phyloP scores from a whole-genome alignment of 2,888 invertebrate species.

The Ethmia dodecea region DNA sequence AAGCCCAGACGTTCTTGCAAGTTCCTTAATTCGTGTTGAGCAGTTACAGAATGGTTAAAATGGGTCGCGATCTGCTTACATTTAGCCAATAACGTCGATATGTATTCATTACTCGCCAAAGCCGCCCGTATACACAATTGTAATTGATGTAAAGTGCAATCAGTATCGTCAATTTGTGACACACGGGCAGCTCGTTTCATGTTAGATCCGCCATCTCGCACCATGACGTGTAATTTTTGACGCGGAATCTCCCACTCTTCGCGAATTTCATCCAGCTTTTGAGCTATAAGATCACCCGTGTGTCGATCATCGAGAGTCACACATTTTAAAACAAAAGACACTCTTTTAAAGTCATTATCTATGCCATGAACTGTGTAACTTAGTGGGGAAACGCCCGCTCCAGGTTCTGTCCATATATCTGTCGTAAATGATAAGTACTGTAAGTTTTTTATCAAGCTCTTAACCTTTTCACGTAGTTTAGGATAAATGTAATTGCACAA shows the following conservation, averaged over 20 bases:
- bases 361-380: conserved; percentile 16
- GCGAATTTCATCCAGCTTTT: conserved; percentile 10
- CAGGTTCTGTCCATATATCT: conserved; percentile 18
- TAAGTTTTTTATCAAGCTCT: conserved; percentile 20
- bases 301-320: conserved; percentile 6
- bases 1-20: conserved; percentile 2
- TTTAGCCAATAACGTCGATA: conserved; percentile 3
- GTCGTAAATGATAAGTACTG: conserved; percentile 19
- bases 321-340: conserved; percentile 11
- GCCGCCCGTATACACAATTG: conserved; percentile 11
- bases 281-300: conserved; percentile 13
- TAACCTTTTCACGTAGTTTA: conserved; percentile 17
- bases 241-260: conserved; percentile 5
- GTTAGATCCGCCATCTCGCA: conserved; percentile 13
- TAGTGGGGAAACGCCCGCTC: conserved; percentile 13
- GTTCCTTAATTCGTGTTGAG: conserved; percentile 6
- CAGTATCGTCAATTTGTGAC: conserved; percentile 7
- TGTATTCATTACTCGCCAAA: background rate
- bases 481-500: conserved; percentile 20
- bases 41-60: conserved; percentile 10
- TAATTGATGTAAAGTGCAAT: conserved; percentile 14
- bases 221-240: conserved; percentile 8
- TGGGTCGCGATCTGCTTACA: conserved; percentile 7
- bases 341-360: conserved; percentile 8
- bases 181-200: conserved; percentile 10